Conservation (phyloP, 2,888 invertebrate species). For the Kuschelorhynchus macadamiae region DNA sequence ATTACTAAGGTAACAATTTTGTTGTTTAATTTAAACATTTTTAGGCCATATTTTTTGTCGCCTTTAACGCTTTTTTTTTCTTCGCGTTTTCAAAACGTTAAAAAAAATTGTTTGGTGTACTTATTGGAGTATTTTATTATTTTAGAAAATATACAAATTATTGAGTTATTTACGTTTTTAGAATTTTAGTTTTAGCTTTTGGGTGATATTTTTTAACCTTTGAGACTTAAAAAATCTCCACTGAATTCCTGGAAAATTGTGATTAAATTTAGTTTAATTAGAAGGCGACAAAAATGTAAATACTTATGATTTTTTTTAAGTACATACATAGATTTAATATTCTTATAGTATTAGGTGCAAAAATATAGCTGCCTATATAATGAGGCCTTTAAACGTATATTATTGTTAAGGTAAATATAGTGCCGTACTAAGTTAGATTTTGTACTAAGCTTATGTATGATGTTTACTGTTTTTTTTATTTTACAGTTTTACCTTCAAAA, state of each 20-base stretch:
- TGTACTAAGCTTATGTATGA: slow-evolving; percentile 16
- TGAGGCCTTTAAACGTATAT: slow-evolving; percentile 30
- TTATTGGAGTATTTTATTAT: too few relatives aligned
- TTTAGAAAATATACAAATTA: slow-evolving; percentile 10
- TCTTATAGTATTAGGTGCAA: slow-evolving; percentile 23
- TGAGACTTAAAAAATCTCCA: background rate
- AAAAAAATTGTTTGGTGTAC: too few relatives aligned
- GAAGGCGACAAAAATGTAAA: slow-evolving; percentile 15
- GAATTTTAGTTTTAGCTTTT: slow-evolving; percentile 13
- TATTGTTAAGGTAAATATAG: slow-evolving; percentile 21
- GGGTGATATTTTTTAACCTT: slow-evolving; percentile 16
- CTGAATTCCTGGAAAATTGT: slow-evolving; percentile 10
- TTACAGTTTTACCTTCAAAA: too few relatives aligned
- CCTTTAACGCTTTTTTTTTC: too few relatives aligned
- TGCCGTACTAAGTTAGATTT: slow-evolving; percentile 23
- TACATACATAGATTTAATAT: background rate
- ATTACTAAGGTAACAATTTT: too few relatives aligned
- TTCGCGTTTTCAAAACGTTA: too few relatives aligned
- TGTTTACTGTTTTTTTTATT: too few relatives aligned
- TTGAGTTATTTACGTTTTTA: background rate
- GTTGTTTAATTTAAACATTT: too few relatives aligned
- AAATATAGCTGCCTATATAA: slow-evolving; percentile 23
- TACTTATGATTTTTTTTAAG: too few relatives aligned
- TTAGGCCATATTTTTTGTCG: too few relatives aligned
- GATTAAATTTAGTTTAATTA: slow-evolving; percentile 5